phyloP scores from a whole-genome alignment of 1,140 invertebrate species.

The Mamestra configurata region DNA sequence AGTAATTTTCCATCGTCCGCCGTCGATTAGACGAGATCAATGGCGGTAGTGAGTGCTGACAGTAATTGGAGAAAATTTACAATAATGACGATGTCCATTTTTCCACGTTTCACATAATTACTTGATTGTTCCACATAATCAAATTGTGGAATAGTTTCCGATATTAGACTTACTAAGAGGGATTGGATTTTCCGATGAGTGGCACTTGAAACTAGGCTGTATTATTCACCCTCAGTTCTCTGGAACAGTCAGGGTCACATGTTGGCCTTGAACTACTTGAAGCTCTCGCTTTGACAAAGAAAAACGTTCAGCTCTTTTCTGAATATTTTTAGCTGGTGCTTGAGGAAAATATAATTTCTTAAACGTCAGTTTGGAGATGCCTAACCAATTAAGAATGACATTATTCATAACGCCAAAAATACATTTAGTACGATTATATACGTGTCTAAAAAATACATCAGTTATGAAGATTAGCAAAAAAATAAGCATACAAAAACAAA shows the following conservation, averaged over 20 bases:
- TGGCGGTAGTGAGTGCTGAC: slow-evolving; percentile 45
- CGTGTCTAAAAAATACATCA: slow-evolving; percentile 8
- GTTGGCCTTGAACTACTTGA: slow-evolving; percentile 30
- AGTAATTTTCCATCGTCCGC: slow-evolving; percentile 47
- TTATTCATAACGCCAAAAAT: slow-evolving; percentile 9
- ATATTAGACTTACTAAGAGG: background rate
- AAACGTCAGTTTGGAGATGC: too few species aligned
- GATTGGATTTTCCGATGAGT: background rate
- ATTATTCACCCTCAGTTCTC: slow-evolving; percentile 29
- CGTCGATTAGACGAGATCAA: slow-evolving; percentile 45
- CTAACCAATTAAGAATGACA: background rate
- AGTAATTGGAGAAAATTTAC: slow-evolving; percentile 47
- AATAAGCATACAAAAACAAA: slow-evolving; percentile 5
- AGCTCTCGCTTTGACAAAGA: slow-evolving; percentile 7
- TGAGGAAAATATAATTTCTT: background rate
- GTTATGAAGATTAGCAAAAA: slow-evolving; percentile 24
- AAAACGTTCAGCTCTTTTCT: slow-evolving; percentile 10
- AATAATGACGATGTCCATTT: slow-evolving; percentile 46
- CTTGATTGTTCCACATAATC: slow-evolving; percentile 12
- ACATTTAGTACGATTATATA: background rate
- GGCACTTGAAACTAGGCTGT: background rate
- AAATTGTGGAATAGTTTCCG: slow-evolving; percentile 19
- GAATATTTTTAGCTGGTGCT: background rate
- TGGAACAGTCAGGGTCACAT: slow-evolving; percentile 20
- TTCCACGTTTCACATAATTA: slow-evolving; percentile 45